Evolutionary conservation across 2,113 vertebrate species (phyloP).

Genomic region (Martes martes): DNA sequence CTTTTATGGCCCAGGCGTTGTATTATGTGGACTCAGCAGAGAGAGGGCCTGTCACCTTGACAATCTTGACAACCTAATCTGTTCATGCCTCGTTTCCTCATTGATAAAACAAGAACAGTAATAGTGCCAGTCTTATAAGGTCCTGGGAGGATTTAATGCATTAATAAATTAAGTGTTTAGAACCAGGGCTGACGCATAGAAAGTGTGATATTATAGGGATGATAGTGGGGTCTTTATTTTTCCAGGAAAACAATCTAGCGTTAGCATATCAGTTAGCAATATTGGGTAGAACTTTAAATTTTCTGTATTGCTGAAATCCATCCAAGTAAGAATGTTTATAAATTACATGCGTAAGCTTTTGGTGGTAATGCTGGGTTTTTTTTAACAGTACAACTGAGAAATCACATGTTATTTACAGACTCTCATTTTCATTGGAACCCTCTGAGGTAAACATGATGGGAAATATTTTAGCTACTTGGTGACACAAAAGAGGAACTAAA

Average conservation of each 20-base stretch:
- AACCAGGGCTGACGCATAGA: background rate
- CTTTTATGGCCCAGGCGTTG: background rate
- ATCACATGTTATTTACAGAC: background rate
- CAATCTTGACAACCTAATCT: background rate
- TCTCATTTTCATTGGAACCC: background rate
- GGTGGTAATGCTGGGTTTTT: background rate
- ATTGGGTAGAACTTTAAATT: background rate
- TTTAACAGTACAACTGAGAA: background rate
- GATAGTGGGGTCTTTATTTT: background rate
- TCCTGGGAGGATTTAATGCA: background rate
- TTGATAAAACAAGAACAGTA: background rate
- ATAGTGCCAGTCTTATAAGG: background rate
- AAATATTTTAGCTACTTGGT: background rate
- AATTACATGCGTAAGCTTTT: background rate
- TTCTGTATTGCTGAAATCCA: background rate
- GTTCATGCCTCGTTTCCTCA: background rate
- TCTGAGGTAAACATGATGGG: background rate
- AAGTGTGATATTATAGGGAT: background rate
- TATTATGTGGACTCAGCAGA: background rate
- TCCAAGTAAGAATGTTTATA: conserved; percentile 2
- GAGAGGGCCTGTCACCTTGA: background rate
- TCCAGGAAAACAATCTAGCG: background rate
- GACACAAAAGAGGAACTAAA: background rate
- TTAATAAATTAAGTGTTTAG: background rate
- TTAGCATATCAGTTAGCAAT: background rate